A percentile compares a stretch with the other conserved stretches of the same genome.
These are phyloP conservation scores for Amphiprion ocellaris DNA, from an alignment of 2,113 vertebrate species.

Conservation along the genomic window DNA sequence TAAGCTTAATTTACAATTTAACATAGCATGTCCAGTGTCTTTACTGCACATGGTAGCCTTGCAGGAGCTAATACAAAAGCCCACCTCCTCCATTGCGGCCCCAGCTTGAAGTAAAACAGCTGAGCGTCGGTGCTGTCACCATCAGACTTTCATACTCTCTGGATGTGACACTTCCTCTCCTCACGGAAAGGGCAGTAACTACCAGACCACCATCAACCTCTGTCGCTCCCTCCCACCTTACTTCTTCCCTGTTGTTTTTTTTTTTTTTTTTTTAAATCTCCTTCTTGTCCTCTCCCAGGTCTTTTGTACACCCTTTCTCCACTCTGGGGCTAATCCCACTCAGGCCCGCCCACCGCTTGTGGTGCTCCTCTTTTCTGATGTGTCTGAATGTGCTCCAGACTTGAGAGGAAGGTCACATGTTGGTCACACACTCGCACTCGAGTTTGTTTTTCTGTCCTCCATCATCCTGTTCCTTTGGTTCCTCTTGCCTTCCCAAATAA, in stretches of 20 bases:
- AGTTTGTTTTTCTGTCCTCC: constrained; percentile 41
- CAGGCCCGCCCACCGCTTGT: constrained; percentile 63
- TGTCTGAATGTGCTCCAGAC: constrained; percentile 65
- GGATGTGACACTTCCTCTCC: constrained; percentile 76
- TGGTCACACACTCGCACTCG: constrained; percentile 67
- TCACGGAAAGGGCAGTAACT: constrained; percentile 46
- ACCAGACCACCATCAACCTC: constrained; percentile 41
- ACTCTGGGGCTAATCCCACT: constrained; percentile 72
- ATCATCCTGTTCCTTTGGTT: neutral
- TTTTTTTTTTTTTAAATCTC: constrained; percentile 38
- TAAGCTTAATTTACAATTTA: neutral
- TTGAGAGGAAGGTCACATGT: constrained; percentile 80
- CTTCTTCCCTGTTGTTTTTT: neutral
- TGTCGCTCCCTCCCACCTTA: constrained; percentile 19
- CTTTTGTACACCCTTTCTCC: constrained; percentile 73
- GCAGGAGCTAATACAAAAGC: neutral
- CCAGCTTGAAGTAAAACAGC: constrained; percentile 6
- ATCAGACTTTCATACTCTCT: constrained; percentile 41
- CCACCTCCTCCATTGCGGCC: neutral
- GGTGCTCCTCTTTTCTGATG: constrained; percentile 61
- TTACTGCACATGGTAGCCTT: neutral
- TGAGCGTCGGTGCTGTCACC: constrained; percentile 28
- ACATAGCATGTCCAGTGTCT: neutral
- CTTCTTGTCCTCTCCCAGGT: constrained; percentile 51
- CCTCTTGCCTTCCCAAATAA: constrained; percentile 20